Conservation (phyloP, 2,113 vertebrate genomes). For the Arothron firmamentum region DNA sequence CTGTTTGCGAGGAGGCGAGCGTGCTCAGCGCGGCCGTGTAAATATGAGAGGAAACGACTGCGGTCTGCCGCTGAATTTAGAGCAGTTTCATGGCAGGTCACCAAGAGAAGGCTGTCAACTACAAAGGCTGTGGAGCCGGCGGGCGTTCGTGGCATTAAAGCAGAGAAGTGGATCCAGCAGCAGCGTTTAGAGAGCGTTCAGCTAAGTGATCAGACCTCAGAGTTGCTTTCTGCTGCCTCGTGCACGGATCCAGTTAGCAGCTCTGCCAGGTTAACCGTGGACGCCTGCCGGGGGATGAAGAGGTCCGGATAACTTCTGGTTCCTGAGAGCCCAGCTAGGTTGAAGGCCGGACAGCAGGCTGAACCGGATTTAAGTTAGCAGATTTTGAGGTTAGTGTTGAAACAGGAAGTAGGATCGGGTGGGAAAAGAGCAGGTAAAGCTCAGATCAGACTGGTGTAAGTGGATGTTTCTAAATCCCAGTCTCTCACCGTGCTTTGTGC, state of each 20-base stretch:
- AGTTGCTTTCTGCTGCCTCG: conserved; percentile 17
- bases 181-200: conserved; percentile 29
- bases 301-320: no score
- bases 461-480: no score
- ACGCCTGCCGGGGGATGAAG: no score
- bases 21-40: background rate
- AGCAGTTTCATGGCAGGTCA: conserved; percentile 34
- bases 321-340: no score
- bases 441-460: no score
- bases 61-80: conserved; percentile 16
- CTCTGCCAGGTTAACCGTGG: conserved; percentile 15
- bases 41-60: conserved; percentile 18
- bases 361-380: no score
- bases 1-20: no score
- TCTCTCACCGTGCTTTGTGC: no score
- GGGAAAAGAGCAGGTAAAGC: no score
- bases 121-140: conserved; percentile 17
- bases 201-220: background rate
- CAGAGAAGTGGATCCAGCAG: conserved; percentile 3
- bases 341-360: no score
- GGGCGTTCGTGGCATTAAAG: conserved; percentile 2
- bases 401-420: no score
- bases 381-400: no score
- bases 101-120: conserved; percentile 25
- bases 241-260: conserved; percentile 4